Conservation (phyloP, 2,888 invertebrate species). For the Gari tellinella region DNA sequence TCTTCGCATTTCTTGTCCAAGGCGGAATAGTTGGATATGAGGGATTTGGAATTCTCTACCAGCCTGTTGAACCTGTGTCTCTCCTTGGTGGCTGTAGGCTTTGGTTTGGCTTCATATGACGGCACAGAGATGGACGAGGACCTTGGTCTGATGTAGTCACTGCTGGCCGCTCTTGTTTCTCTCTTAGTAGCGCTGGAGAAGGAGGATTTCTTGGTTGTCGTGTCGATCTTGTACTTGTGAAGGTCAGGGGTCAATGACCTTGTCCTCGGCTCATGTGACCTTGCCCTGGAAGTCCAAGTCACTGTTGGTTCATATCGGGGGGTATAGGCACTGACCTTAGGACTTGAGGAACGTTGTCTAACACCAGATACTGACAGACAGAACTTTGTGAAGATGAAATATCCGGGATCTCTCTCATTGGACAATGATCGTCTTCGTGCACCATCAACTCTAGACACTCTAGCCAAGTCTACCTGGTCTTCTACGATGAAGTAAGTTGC, state of each 20-base stretch:
- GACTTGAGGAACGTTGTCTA: conserved; percentile 8
- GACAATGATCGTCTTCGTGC: conserved; percentile 22
- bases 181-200: no score
- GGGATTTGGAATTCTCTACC: conserved; percentile 45
- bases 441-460: conserved; percentile 18
- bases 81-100: no score
- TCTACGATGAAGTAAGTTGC: conserved; percentile 43
- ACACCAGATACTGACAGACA: conserved; percentile 40
- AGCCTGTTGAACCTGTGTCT: conserved; percentile 28
- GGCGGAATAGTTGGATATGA: conserved; percentile 30
- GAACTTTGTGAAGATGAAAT: conserved; percentile 56
- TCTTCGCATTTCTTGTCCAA: conserved; percentile 15
- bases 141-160: conserved; percentile 30
- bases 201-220: no score
- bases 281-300: conserved; percentile 7
- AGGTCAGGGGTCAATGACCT: conserved; percentile 34
- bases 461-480: conserved; percentile 36
- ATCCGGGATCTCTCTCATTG: conserved; percentile 48
- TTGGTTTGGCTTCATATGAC: conserved; percentile 3
- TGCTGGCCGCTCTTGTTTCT: conserved; percentile 4
- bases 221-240: neutral
- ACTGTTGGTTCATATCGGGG: conserved; percentile 9
- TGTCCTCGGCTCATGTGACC: conserved; percentile 17
- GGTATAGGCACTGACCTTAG: conserved; percentile 1
- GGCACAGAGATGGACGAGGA: conserved; percentile 46